phyloP scores from a whole-genome alignment of 2,797 vertebrate species.

The Anguilla megastoma region DNA sequence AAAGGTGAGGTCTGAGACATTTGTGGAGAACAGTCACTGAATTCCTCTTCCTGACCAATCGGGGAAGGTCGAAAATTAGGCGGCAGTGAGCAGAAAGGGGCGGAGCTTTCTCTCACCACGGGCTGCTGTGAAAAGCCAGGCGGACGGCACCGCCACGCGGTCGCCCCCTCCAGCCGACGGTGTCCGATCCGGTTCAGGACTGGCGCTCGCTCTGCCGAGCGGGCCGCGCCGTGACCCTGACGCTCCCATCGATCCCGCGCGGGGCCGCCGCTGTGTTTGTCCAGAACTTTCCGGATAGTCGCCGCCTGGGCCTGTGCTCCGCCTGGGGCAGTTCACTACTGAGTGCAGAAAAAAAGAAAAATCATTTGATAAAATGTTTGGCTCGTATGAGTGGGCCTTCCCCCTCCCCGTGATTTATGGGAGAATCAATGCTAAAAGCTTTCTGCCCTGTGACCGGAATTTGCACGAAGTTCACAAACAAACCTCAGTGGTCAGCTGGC shows the following conservation, averaged over 20 bases:
- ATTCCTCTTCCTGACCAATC: not conserved
- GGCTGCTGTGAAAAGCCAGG: not conserved
- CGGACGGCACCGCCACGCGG: too few species aligned
- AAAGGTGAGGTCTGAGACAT: not conserved
- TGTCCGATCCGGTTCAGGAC: not conserved
- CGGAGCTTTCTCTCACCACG: not conserved
- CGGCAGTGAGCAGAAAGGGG: too few species aligned
- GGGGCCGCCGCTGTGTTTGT: not conserved
- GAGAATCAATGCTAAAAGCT: conserved; percentile 81
- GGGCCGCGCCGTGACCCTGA: conserved; percentile 27
- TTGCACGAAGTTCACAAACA: conserved; percentile 55
- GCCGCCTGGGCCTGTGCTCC: not conserved
- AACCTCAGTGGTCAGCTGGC: conserved; percentile 70
- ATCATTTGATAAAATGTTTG: conserved; percentile 46
- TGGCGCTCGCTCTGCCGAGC: not conserved
- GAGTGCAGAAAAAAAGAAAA: conserved; percentile 28
- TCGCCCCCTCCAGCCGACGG: not conserved
- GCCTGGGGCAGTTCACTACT: conserved; percentile 28
- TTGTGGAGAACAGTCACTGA: not conserved
- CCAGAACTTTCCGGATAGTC: not conserved
- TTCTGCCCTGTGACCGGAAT: conserved; percentile 62
- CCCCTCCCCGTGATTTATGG: conserved; percentile 46
- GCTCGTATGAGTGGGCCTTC: conserved; percentile 44
- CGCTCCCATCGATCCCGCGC: conserved; percentile 40
- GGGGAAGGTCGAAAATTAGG: not conserved